Base-by-base conservation (phyloP, 2,113 vertebrate species). In the Albula glossodonta region DNA sequence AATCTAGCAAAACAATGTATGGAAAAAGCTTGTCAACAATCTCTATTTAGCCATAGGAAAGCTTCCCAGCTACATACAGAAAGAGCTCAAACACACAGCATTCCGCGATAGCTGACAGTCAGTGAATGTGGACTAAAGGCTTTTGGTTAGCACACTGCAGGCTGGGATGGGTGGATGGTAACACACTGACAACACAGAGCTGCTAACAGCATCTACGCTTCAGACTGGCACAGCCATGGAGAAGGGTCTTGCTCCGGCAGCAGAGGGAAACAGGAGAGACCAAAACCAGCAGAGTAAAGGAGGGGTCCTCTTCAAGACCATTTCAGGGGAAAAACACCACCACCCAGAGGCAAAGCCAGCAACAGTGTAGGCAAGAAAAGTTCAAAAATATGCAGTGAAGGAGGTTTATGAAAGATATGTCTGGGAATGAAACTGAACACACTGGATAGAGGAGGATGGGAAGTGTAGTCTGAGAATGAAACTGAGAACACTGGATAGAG, bases 201-300 rank as follows among this genome's bases (percentile, higher is more conserved):
- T 60, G 12, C 12, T 60, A 60, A 60, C 7, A 66, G 22, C 9
- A 0, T 5, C 60, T 66, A 84, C 31, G 15, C 7, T 57, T 78
- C 22, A 82, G 81, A 87, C 83, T 17, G 89, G 89, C 57, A 83
- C 15, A 88, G 94, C 96, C 96, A 83, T 93, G 96, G 95, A 97
- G 96, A 96, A 96, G 92, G 89, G 95, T 93, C 92, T 87, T 87
- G 49, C 80, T n/a, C 81, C 31, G 52, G 13, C 15, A 82, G 22
- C 60, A 86, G 25, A 81, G 50, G 63, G 22, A 53, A 2, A 51
- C 81, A 70, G 25, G 66, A 60, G 49, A 53, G 51, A 52, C 6
- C 19, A 74, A 0, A 84, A 1, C 0, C 19, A 66, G 11, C 13
- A 66, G 12, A 85, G 80, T 41, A 50, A 84, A 31, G 31, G 80